Evolutionary conservation across 2,113 vertebrate genomes (phyloP), one percentile per base, ranked within the genome.

Genomic region (Cottus gobio): DNA sequence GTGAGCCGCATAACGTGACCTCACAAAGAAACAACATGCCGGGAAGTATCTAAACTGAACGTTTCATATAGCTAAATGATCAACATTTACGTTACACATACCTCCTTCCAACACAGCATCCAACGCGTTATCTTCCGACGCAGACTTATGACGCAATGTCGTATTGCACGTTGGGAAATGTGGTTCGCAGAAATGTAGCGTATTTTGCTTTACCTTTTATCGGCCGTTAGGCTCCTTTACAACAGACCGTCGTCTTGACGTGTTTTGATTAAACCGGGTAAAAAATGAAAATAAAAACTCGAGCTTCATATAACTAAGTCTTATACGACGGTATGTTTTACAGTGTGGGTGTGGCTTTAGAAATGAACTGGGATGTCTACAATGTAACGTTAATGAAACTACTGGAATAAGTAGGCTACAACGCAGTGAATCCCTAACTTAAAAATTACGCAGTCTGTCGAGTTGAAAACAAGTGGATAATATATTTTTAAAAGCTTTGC

Each of bases 91-190:
- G 22, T 39, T 20, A 20, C 26, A 66, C 50, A 30, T 44, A 85
- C 82, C 65, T 71, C 26, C 46, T 61, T 34, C 46, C 11, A 50
- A 50, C 57, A 10, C 57, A 10, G 26, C 46, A 52, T 68, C 30
- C 20, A 68, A 52, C 57, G 15, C 75, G 44, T 80, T 74, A 50
- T 82, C 54, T 0, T 88, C 30, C 20, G 89, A 16, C 93, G 79
- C 94, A 57, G 2, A 52, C 4, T 62, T 63, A 85, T 92, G 89
- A 92, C 89, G 92, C 71, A 28, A 0, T 0, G 0, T 0, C 0
- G 0, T 18, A 0, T 30, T 83, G 78, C 48, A 74, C 58, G 26
- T 2, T 77, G 95, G 93, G 91, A 68, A 77, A 67, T 90, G 92
- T 73, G 75, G 93, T 95, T 85, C 4, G 0, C 34, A 26, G 8